These are phyloP conservation scores for Eupithecia pulchellata DNA, from an alignment of 2,888 invertebrate species.

Conservation along the genomic window DNA sequence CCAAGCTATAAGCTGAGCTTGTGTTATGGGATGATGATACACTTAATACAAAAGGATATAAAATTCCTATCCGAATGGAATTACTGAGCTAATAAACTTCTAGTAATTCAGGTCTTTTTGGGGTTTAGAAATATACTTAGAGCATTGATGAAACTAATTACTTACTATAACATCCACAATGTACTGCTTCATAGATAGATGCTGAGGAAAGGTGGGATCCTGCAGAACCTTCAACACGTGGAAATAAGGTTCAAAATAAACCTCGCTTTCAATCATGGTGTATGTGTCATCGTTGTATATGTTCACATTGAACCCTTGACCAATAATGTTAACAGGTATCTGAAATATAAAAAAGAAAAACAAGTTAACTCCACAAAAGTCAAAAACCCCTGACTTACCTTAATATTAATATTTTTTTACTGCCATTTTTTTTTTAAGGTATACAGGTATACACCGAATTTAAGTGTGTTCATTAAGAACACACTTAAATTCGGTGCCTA, in stretches of 20 bases:
- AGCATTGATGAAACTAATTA: conserved; percentile 25
- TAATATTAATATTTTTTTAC: too few species aligned
- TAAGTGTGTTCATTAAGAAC: too few species aligned
- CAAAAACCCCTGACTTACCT: background rate
- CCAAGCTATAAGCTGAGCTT: too few species aligned
- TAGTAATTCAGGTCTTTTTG: background rate
- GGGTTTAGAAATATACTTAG: background rate
- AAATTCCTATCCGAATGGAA: too few species aligned
- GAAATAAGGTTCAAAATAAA: conserved; percentile 92
- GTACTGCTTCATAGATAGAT: conserved; percentile 89
- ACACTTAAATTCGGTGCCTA: too few species aligned
- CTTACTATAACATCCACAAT: conserved; percentile 86
- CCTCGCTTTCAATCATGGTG: conserved; percentile 90
- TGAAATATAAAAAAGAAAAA: conserved; percentile 50
- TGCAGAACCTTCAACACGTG: conserved; percentile 89
- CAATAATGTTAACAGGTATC: conserved; percentile 66
- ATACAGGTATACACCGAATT: too few species aligned
- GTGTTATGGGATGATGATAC: too few species aligned
- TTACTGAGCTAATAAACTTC: too few species aligned
- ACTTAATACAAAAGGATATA: too few species aligned
- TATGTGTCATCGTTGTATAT: conserved; percentile 57
- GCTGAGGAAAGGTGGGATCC: conserved; percentile 76
- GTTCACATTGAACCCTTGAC: conserved; percentile 46
- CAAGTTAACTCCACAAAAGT: background rate
- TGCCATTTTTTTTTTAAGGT: too few species aligned